Base-by-base conservation (phyloP, 1,140 invertebrate genomes). In the Chlorops oryzae region DNA sequence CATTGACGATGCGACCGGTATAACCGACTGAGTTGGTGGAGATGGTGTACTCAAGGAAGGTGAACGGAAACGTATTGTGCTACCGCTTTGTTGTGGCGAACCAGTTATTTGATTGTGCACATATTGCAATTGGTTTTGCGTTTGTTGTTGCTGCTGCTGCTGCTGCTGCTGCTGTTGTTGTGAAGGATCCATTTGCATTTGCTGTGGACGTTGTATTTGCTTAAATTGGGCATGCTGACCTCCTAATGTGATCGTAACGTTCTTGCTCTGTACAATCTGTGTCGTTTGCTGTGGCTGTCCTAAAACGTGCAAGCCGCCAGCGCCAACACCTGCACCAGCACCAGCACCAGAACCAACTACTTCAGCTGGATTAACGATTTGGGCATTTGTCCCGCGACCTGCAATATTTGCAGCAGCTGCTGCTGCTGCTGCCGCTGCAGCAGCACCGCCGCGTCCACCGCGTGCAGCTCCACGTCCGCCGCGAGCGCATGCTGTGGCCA, bases 101-200 rank as follows among this genome's bases (percentile, higher is more conserved):
- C 35, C 23, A 13, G 35, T 18, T 25, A 54, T 25, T 40, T 34
- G 35, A 20, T 32, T 27, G 2, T n/a, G n/a, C n/a, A 62, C 63
- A 23, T 63, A 61, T 4, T 62, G 59, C 2, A 59, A 50, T 17
- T 55, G 58, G 40, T 55, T 57, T 2, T 24, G 38, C 24, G 28
- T 28, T 17, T 52, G 58, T 27, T 50, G 43, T 12, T 50, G 48
- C 2, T 38, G 13, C 38, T 35, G 45, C n/a, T 34, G 23, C 20
- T 44, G 32, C 13, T 52, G 51, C 13, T 44, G 9, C 4, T 52
- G 61, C 18, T n/a, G 54, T 5, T 46, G 38, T 20, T 21, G 47
- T 28, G 15, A 28, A 41, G 25, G 25, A 3, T 54, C 63, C 34
- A 25, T 56, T 5, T 54, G 42, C 24, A 65, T 55, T 2, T 65